Percentiles rank a stretch among this genome's conserved stretches.
Conservation (phyloP, 2,888 invertebrate species). For the Apamea anceps region DNA sequence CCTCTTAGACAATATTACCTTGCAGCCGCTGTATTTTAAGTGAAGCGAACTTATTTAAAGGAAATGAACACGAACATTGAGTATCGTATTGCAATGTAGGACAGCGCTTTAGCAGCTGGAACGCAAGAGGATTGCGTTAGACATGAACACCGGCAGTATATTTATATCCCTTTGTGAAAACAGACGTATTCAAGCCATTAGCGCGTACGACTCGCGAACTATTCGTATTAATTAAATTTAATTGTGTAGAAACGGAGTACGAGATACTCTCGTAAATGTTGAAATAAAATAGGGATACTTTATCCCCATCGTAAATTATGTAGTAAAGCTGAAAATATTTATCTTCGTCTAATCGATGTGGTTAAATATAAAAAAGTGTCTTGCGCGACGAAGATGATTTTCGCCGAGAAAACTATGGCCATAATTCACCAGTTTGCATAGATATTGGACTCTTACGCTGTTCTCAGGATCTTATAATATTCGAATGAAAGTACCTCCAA, state of each 20-base stretch:
- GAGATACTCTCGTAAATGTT: slow-evolving; percentile 73
- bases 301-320: slow-evolving; percentile 67
- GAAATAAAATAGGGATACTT: slow-evolving; percentile 61
- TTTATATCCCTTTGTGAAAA: slow-evolving; percentile 83
- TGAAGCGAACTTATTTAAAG: slow-evolving; percentile 45
- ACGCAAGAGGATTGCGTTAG: slow-evolving; percentile 61
- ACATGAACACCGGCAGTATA: slow-evolving; percentile 68
- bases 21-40: slow-evolving; percentile 39
- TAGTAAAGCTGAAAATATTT: slow-evolving; percentile 51
- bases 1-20: slow-evolving; percentile 32
- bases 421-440: slow-evolving; percentile 52
- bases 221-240: slow-evolving; percentile 90
- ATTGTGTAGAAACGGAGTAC: slow-evolving; percentile 85
- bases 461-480: slow-evolving; percentile 30
- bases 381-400: slow-evolving; percentile 37
- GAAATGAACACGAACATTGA: slow-evolving; percentile 48
- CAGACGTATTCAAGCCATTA: slow-evolving; percentile 86
- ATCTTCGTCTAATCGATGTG: slow-evolving; percentile 61
- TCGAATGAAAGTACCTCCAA: slow-evolving; percentile 12
- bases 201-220: slow-evolving; percentile 85
- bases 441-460: slow-evolving; percentile 20
- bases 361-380: slow-evolving; percentile 48
- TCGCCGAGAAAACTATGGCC: slow-evolving; percentile 42
- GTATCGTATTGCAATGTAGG: slow-evolving; percentile 55
- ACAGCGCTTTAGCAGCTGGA: slow-evolving; percentile 61